Evolutionary conservation across 2,888 invertebrate genomes (phyloP).

Genomic region (Drosophila testacea): DNA sequence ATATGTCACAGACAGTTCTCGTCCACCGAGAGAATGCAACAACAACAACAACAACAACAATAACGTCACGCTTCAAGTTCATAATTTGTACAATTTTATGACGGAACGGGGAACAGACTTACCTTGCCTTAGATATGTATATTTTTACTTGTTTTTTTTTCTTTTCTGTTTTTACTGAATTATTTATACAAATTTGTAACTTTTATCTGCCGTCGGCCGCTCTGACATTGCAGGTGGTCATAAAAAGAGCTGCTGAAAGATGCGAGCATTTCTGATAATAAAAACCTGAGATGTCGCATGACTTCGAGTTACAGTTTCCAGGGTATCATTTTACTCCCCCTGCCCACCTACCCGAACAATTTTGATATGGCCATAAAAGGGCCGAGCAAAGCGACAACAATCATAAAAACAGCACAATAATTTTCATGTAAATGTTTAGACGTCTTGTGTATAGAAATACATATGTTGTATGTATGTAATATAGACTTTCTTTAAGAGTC

Average conservation of each 20-base stretch:
- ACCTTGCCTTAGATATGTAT: constrained; percentile 16
- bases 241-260: constrained; percentile 57
- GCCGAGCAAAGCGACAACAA: constrained; percentile 46
- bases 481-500: not conserved
- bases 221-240: constrained; percentile 72
- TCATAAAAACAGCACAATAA: constrained; percentile 66
- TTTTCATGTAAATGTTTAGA: constrained; percentile 39
- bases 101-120: constrained; percentile 3
- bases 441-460: not conserved
- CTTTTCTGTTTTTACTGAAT: constrained; percentile 41
- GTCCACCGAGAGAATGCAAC: constrained; percentile 29
- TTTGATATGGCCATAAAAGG: constrained; percentile 57
- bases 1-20: constrained; percentile 59
- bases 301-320: constrained; percentile 38
- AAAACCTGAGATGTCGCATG: constrained; percentile 58
- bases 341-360: constrained; percentile 14
- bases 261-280: constrained; percentile 66
- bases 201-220: constrained; percentile 35
- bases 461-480: not conserved
- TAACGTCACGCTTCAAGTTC: constrained; percentile 62
- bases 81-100: constrained; percentile 69
- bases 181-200: constrained; percentile 68
- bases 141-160: not conserved
- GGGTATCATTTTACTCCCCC: constrained; percentile 13
- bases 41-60: constrained; percentile 33